Percentiles rank a stretch among this genome's conserved stretches.
These are phyloP conservation scores for Lapara coniferarum DNA, from an alignment of 2,888 invertebrate species.

Conservation along the genomic window DNA sequence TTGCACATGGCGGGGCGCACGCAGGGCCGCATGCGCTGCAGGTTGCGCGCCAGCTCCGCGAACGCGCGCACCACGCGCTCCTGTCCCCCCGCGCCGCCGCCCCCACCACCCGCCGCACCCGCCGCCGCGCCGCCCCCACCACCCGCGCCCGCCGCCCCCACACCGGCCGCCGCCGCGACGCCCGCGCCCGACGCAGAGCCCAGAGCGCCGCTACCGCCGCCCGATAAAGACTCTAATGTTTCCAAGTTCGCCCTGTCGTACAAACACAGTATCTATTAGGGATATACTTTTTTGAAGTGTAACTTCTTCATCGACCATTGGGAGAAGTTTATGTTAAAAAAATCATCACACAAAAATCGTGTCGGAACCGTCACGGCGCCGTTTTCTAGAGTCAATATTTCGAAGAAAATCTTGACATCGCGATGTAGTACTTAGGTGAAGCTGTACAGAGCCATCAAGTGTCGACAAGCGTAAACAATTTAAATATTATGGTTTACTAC, in stretches of 20 bases:
- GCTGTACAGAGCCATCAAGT: no score
- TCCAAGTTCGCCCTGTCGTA: constrained; percentile 86
- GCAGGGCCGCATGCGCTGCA: constrained; percentile 94
- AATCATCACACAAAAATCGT: no score
- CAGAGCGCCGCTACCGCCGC: constrained; percentile 70
- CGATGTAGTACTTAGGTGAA: no score
- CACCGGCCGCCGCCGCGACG: constrained; percentile 87
- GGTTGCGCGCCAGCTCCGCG: constrained; percentile 93
- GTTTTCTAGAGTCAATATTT: no score
- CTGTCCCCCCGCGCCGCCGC: constrained; percentile 86
- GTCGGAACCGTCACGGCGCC: no score
- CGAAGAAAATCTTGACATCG: no score
- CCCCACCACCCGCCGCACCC: constrained; percentile 72
- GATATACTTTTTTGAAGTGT: neutral
- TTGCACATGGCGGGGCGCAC: constrained; percentile 95
- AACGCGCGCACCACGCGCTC: constrained; percentile 94
- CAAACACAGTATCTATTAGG: neutral
- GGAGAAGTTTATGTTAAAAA: no score
- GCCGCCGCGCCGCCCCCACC: constrained; percentile 86
- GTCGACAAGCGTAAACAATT: no score
- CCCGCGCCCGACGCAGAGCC: constrained; percentile 88
- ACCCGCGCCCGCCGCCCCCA: constrained; percentile 87
- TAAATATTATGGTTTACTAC: no score
- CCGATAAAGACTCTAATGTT: constrained; percentile 85
- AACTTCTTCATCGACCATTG: no score